Percentiles rank a stretch among this genome's conserved stretches.
Evolutionary conservation across 2,113 vertebrate genomes (phyloP).

Genomic region (Parotia lawesii): DNA sequence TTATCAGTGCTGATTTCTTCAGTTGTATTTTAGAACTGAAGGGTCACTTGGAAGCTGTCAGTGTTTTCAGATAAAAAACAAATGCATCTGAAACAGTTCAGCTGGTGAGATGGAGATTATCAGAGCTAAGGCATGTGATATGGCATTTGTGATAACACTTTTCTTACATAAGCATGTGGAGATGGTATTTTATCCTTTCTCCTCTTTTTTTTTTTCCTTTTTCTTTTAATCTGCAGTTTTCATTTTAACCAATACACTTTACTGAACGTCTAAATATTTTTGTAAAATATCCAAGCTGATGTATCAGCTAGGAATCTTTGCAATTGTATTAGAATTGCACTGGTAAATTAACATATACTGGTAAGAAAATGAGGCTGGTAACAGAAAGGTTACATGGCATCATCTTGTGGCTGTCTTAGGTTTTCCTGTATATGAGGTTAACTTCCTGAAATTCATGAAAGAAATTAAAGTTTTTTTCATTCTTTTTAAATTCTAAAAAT

Average conservation of each 20-base stretch:
- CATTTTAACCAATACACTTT: not conserved
- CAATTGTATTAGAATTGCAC: not conserved
- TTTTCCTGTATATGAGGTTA: not conserved
- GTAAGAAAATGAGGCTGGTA: not conserved
- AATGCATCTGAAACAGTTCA: not conserved
- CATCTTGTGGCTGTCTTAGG: not conserved
- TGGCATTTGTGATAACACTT: not conserved
- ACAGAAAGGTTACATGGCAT: not conserved
- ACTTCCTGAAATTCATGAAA: not conserved
- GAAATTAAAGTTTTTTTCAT: not conserved
- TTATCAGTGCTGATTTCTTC: constrained; percentile 9
- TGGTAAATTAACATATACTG: not conserved
- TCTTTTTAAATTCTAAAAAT: not conserved
- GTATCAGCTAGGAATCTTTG: not conserved
- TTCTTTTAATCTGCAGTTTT: not conserved
- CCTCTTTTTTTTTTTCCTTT: not conserved
- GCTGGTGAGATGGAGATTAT: not conserved
- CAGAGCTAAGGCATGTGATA: not conserved
- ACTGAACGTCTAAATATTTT: not conserved
- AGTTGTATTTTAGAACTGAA: not conserved
- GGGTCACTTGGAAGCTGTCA: not conserved
- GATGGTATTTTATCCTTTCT: not conserved
- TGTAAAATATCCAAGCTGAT: not conserved
- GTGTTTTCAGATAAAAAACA: not conserved
- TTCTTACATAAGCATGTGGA: not conserved